phyloP scores from a whole-genome alignment of 2,888 invertebrate species.

The Uloborus plumipes region DNA sequence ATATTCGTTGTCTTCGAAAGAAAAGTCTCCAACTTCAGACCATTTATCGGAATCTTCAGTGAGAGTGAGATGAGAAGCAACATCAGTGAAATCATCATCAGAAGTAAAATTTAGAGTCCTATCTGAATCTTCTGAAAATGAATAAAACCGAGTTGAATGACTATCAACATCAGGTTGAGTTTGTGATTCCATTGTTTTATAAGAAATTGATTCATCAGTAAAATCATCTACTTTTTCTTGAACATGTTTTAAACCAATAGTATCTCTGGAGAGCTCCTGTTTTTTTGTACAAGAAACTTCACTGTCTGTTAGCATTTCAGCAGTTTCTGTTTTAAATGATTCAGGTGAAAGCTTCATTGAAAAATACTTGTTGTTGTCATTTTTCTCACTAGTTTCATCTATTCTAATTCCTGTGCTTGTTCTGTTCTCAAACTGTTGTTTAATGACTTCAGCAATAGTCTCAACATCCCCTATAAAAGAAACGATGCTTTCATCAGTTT shows the following conservation, averaged over 20 bases:
- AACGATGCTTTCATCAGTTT: too few relatives aligned
- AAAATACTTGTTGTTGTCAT: too few relatives aligned
- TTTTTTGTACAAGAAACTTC: too few relatives aligned
- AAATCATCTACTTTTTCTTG: not conserved
- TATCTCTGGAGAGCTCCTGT: not conserved
- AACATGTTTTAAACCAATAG: constrained; percentile 4
- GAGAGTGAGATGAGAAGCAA: constrained; percentile 34
- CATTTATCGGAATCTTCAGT: constrained; percentile 47
- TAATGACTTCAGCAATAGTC: too few relatives aligned
- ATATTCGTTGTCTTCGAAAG: constrained; percentile 9
- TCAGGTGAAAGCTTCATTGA: too few relatives aligned
- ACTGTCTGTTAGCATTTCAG: too few relatives aligned
- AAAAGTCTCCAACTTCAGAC: constrained; percentile 46
- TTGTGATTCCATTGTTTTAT: constrained; percentile 5
- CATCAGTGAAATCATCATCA: constrained; percentile 59
- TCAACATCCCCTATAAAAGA: too few relatives aligned
- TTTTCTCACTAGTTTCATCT: too few relatives aligned
- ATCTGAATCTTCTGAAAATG: constrained; percentile 30
- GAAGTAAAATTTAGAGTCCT: constrained; percentile 28
- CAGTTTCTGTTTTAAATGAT: too few relatives aligned
- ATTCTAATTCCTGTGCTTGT: too few relatives aligned
- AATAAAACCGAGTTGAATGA: constrained; percentile 2
- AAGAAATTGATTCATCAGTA: constrained; percentile 12
- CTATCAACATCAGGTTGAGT: not conserved
- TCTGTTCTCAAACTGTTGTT: too few relatives aligned